Evolutionary conservation across 2,888 invertebrate genomes (phyloP).

Genomic region (Cosmia pyralina): DNA sequence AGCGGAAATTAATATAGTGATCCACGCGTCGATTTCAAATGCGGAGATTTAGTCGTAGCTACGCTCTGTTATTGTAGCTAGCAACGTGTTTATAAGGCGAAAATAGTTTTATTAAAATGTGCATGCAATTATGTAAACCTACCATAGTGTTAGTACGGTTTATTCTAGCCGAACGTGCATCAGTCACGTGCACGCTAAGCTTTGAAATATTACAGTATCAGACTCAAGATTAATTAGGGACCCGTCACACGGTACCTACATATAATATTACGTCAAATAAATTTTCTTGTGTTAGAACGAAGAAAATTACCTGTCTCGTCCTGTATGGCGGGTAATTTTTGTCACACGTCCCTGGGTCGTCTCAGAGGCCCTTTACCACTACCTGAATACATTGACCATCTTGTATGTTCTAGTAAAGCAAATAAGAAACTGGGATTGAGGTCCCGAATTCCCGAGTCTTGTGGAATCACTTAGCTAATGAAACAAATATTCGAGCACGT

Average conservation of each 20-base stretch:
- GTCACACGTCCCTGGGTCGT: conserved; percentile 16
- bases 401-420: conserved; percentile 21
- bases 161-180: conserved; percentile 24
- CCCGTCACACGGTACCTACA: conserved; percentile 28
- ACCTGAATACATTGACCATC: conserved; percentile 33
- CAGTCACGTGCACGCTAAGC: conserved; percentile 1
- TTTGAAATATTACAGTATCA: conserved; percentile 36
- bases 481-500: conserved; percentile 59
- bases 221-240: conserved; percentile 51
- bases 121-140: not conserved
- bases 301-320: conserved; percentile 54
- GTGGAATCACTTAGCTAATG: conserved; percentile 67
- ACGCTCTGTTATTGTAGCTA: conserved; percentile 2
- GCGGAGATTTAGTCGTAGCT: conserved; percentile 32
- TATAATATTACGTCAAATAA: conserved; percentile 47
- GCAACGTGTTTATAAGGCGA: conserved; percentile 10
- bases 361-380: conserved; percentile 16
- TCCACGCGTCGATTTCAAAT: conserved; percentile 41
- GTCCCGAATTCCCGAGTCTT: conserved; percentile 35
- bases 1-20: conserved; percentile 66
- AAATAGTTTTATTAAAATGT: conserved; percentile 35
- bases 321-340: conserved; percentile 40
- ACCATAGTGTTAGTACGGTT: not conserved
- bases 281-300: conserved; percentile 49
- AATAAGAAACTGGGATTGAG: conserved; percentile 33